These are phyloP conservation scores for Riparia riparia DNA, from an alignment of 2,113 vertebrate species.

Conservation along the genomic window DNA sequence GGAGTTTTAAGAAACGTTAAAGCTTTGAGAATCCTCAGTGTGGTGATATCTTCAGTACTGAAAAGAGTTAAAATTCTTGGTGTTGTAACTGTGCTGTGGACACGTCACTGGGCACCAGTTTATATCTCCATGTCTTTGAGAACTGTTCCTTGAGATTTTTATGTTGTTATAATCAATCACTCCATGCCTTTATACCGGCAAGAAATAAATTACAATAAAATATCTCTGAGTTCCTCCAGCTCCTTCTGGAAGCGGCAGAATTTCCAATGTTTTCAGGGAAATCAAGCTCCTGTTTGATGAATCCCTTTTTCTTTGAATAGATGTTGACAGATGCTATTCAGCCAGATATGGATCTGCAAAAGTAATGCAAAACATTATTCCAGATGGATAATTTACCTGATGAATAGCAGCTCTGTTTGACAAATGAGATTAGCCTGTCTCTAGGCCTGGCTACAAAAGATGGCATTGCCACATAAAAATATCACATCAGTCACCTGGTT, in stretches of 20 bases:
- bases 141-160: neutral
- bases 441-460: neutral
- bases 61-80: neutral
- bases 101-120: neutral
- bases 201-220: neutral
- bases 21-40: neutral
- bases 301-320: neutral
- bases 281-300: constrained; percentile 16
- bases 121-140: neutral
- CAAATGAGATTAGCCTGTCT: neutral
- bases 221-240: neutral
- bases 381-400: constrained; percentile 33
- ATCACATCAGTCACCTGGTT: constrained; percentile 12
- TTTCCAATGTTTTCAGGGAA: constrained; percentile 1
- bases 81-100: neutral
- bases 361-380: constrained; percentile 48
- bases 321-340: constrained; percentile 25
- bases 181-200: neutral
- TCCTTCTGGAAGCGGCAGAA: neutral
- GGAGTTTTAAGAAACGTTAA: neutral
- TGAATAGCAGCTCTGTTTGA: constrained; percentile 28
- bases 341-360: constrained; percentile 15
- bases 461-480: neutral
- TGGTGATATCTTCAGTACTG: neutral
- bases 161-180: neutral